Percentiles rank a stretch among this genome's conserved stretches.
phyloP scores from a whole-genome alignment of 2,113 vertebrate species.

The Myotis brandtii region DNA sequence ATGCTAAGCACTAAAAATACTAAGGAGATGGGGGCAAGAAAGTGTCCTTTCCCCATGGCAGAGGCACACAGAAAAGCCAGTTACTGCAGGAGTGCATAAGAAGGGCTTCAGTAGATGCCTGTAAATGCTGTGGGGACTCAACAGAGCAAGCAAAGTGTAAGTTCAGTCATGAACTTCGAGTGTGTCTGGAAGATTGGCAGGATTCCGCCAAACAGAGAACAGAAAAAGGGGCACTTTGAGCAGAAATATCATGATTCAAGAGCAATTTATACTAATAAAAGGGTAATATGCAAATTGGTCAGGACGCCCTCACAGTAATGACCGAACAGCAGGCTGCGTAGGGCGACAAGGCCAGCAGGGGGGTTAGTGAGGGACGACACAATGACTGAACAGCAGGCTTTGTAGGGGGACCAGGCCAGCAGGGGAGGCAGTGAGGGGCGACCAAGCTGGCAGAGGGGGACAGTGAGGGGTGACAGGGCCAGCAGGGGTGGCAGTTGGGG shows the following conservation, averaged over 20 bases:
- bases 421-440: too few species aligned
- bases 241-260: neutral
- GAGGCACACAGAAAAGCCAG: neutral
- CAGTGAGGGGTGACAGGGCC: too few species aligned
- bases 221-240: neutral
- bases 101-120: neutral
- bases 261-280: too few species aligned
- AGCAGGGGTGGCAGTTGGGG: too few species aligned
- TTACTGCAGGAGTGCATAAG: neutral
- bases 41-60: neutral
- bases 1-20: neutral
- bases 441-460: too few species aligned
- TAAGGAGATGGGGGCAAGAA: neutral
- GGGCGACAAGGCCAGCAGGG: too few species aligned
- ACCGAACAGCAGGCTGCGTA: too few species aligned
- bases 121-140: neutral
- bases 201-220: neutral
- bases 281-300: too few species aligned
- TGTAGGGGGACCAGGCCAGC: too few species aligned
- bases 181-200: neutral
- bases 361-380: too few species aligned
- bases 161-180: neutral
- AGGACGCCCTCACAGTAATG: too few species aligned
- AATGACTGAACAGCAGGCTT: too few species aligned
- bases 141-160: neutral